Base-by-base conservation (phyloP, 2,797 vertebrate species). In the Champsocephalus gunnari region DNA sequence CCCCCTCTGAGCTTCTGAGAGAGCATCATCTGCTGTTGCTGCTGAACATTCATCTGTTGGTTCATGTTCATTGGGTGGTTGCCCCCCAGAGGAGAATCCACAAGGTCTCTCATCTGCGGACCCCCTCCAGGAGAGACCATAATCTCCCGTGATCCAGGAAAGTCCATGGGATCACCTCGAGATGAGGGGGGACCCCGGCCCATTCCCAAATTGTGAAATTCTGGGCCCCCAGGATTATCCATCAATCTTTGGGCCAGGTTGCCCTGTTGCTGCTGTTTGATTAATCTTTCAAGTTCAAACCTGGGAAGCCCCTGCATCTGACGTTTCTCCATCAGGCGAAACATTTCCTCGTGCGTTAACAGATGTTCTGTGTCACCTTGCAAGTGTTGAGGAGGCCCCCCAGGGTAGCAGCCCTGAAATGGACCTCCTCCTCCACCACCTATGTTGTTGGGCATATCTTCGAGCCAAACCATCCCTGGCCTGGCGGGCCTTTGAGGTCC, bases 291-390 rank as follows among this genome's bases (percentile, higher is more conserved):
- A 89, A 99, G 93, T 74, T 99, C 98, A 90, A 97, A 94, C 79
- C 97, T 94, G 66, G 97, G 95, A 86, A 98, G 91, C 1, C 95
- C 92, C 58, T 94, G 94, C 82, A 97, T 92, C 0, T 96, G 93
- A 14, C 96, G 94, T 86, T 99, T 99, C 81, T 98, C 97, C 89
- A 98, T 95, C 50, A 98, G 93, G 82, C 97, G 94, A 85, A 99
- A 93, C 89, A 99, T 94, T 85, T 99, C 97, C 83, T 99, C 98
- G 0, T 97, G 48, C 12, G 96, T 94, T 83, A 99, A 91, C 38
- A 97, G 94, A 19, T 97, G 95, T 61, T 99, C 98, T 0, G 95
- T 86, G 54, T 97, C 97, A 4, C 95, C 95, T 83, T 97, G 97
- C 80, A 95, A 80, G 60, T 94, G 94, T 66, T 94, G 94, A 45